Evolutionary conservation across 2,113 vertebrate species (phyloP), one percentile per base, ranked within the genome.

Genomic region (Glaucidium brasilianum): DNA sequence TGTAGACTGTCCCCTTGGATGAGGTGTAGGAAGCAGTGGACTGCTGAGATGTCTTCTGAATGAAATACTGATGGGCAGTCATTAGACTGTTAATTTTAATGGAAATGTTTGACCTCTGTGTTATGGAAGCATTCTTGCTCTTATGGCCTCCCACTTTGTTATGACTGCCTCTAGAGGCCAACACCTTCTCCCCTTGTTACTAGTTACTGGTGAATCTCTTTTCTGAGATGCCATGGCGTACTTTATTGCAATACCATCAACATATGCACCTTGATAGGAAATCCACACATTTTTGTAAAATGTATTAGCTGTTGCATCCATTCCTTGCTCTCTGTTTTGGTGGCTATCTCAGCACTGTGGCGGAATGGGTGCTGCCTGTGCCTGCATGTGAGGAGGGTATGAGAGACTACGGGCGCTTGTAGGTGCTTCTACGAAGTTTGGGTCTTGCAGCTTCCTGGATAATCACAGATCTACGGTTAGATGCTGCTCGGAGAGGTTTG

Each of bases 321-420:
- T 90, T 88, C 53, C 23, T 74, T 29, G 23, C 19, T 92, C 23
- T 89, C 23, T 8, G 34, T 69, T 94, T 60, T 62, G 37, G 23
- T 59, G 20, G 29, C 50, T 81, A 0, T 66, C 0, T 0, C 47
- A 63, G 64, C 26, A 15, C 29, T 71, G 14, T 50, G 26, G 22
- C 35, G 32, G 47, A 17, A 32, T 2, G 17, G 60, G 29, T 85
- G 37, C 30, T 88, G 37, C 47, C 30, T 52, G 15, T 62, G 23
- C 22, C 64, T 0, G 1, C 4, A 8, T 45, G 26, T 58, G 16
- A 39, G 35, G 27, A 64, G 12, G 6, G 11, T 1, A 0, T 11
- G n/a, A 67, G 52, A 71, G 19, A 55, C 30, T 39, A 15, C 21
- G 13, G 64, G 10, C 12, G 6, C 27, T 81, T 3, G 0, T 6